Evolutionary conservation across 2,797 vertebrate genomes (phyloP), one percentile per base, ranked within the genome.

Genomic region (Sebastes nivosus): DNA sequence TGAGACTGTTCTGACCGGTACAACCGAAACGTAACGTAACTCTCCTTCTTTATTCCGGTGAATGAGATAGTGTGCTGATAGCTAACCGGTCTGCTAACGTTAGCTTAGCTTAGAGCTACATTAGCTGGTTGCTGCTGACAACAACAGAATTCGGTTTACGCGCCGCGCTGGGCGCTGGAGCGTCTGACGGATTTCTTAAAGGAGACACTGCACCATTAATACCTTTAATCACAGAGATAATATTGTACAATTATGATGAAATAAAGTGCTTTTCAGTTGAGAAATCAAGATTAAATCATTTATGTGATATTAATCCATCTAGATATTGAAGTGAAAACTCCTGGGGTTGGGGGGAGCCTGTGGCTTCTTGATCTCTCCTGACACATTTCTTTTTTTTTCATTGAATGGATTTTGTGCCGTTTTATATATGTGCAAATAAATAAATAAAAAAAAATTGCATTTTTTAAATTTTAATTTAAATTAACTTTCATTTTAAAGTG

Each of bases 111-210:
- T 14, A 34, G 34, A 12, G 27, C 32, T 75, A 36, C 5, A 30
- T 72, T 54, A 82, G 65, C 87, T 5, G 22, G 6, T 88, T 79
- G 83, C 58, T 77, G 85, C 84, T 87, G 69, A 92, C 86, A 89
- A 92, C 90, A 94, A 92, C 85, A 79, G 58, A 72, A 24, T 95
- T 96, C 75, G 91, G 93, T 95, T 95, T 95, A 87, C 95, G 91
- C 95, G 95, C 95, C 93, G 91, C 86, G 27, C 84, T 87, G 82
- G 84, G 93, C 93, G 93, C 86, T 63, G 1, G 50, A 84, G 76
- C 78, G 27, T 38, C 72, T 13, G 59, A 24, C 73, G 1, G 32
- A 12, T 9, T 4, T 73, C 83, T 94, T 96, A 95, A 96, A 95
- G 92, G 87, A 82, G 38, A 75, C 59, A 85, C 29, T 1, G 10